phyloP scores from a whole-genome alignment of 2,888 invertebrate species.

The Ormyrus thymus region DNA sequence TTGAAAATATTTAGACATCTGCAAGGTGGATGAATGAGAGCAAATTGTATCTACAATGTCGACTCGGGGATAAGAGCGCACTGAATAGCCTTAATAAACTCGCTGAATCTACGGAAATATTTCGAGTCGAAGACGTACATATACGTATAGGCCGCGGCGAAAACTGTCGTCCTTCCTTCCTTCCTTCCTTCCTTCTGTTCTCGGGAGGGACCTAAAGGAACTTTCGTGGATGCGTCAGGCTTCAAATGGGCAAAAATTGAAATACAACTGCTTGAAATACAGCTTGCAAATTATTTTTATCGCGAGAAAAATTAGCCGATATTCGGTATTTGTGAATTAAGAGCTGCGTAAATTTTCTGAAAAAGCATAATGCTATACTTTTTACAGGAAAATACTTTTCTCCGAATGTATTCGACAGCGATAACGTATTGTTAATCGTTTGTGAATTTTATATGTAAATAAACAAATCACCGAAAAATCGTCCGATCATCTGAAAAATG shows the following conservation, averaged over 20 bases:
- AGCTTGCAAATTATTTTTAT: no score
- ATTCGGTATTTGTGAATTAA: no score
- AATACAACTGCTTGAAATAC: neutral
- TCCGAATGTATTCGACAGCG: no score
- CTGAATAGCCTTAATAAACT: conserved; percentile 79
- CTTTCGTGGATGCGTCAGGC: neutral
- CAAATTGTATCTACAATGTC: conserved; percentile 81
- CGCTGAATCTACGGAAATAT: conserved; percentile 73
- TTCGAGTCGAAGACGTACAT: conserved; percentile 67
- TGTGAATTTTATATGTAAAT: no score
- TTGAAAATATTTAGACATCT: conserved; percentile 74
- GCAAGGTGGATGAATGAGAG: conserved; percentile 77
- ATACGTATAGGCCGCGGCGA: conserved; percentile 54
- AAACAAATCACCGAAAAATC: no score
- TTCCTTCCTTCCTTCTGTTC: neutral
- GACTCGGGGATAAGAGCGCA: conserved; percentile 77
- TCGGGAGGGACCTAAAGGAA: neutral
- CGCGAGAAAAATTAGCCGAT: no score
- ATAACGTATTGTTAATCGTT: no score
- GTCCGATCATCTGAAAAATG: no score
- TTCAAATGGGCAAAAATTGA: neutral
- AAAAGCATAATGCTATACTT: no score
- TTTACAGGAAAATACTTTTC: no score
- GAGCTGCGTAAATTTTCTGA: no score
- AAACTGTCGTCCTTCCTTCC: conserved; percentile 57